Conservation (phyloP, 2,888 invertebrate genomes). For the Sinohyriopsis cumingii region DNA sequence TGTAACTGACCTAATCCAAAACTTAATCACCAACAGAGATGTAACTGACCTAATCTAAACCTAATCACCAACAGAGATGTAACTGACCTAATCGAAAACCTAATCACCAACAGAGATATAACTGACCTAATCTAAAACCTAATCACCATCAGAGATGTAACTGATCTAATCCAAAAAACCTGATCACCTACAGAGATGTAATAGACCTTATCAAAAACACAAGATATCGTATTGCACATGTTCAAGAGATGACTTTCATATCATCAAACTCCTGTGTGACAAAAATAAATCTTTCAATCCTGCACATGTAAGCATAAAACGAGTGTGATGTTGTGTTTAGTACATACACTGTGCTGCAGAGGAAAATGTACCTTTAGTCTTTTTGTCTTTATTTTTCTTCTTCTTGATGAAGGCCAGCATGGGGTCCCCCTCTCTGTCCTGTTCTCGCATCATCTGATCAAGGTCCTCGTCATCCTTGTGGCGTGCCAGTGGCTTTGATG, state of each 20-base stretch:
- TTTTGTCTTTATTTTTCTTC: slow-evolving; percentile 73
- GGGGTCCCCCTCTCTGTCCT: slow-evolving; percentile 88
- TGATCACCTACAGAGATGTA: no score
- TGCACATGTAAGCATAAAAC: neutral
- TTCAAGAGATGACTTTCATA: neutral
- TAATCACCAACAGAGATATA: no score
- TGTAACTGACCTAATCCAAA: no score
- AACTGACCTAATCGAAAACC: no score
- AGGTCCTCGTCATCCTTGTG: slow-evolving; percentile 91
- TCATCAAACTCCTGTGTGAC: neutral
- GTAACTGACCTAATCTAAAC: no score
- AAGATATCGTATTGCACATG: no score
- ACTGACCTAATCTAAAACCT: no score
- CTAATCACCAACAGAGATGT: no score
- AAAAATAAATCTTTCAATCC: neutral
- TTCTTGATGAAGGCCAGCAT: slow-evolving; percentile 90
- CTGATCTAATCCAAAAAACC: no score
- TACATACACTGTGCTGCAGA: neutral
- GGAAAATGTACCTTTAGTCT: neutral
- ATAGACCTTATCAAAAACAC: no score
- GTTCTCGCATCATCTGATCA: slow-evolving; percentile 81
- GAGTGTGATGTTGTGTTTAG: neutral
- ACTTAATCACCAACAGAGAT: no score
- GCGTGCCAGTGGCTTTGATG: slow-evolving; percentile 91
- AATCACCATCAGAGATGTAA: no score